Evolutionary conservation across 2,113 vertebrate genomes (phyloP).

Genomic region (Candoia aspera): DNA sequence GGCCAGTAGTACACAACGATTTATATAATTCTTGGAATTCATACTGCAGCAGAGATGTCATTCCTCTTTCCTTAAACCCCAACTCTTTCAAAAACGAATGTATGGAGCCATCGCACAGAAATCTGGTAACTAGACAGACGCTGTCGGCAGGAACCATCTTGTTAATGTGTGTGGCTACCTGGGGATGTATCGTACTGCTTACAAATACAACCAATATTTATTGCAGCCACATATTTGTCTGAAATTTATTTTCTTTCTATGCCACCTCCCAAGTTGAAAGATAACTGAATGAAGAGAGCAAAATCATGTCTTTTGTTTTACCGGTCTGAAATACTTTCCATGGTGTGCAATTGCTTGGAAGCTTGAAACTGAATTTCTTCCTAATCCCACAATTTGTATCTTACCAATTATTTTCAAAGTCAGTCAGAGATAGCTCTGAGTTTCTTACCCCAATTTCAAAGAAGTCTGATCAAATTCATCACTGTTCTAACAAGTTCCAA

Average conservation of each 20-base stretch:
- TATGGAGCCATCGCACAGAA: constrained; percentile 96
- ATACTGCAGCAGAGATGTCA: background rate
- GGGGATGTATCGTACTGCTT: constrained; percentile 73
- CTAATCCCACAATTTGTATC: background rate
- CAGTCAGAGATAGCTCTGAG: background rate
- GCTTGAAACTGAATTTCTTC: background rate
- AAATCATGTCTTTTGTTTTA: background rate
- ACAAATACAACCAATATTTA: constrained; percentile 69
- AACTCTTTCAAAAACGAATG: constrained; percentile 49
- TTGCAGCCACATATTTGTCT: constrained; percentile 65
- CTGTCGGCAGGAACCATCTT: constrained; percentile 95
- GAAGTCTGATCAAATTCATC: background rate
- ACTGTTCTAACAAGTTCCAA: background rate
- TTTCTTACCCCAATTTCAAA: background rate
- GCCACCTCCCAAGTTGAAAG: background rate
- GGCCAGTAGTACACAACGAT: too few species aligned
- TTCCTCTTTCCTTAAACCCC: background rate
- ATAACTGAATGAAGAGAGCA: background rate
- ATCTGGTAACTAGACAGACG: constrained; percentile 80
- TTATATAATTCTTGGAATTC: background rate
- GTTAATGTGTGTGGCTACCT: constrained; percentile 80
- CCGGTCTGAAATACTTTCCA: background rate
- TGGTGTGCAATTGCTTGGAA: background rate
- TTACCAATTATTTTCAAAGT: too few species aligned
- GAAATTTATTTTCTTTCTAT: background rate